A percentile compares a stretch with the other conserved stretches of the same genome.
These are phyloP conservation scores for Diarsia dahlii DNA, from an alignment of 2,888 invertebrate species.

Conservation along the genomic window DNA sequence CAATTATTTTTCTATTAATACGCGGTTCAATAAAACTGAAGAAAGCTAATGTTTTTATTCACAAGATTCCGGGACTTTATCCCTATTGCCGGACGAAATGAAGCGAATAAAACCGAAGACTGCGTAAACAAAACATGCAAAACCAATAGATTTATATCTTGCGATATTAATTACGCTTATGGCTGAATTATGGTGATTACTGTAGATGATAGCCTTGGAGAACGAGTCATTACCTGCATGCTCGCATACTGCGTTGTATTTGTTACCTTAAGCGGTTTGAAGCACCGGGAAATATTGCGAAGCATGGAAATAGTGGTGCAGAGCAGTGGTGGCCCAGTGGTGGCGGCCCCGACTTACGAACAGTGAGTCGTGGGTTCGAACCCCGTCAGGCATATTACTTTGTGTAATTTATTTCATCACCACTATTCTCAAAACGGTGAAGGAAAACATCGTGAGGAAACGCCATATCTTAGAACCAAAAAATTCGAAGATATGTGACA, in stretches of 20 bases:
- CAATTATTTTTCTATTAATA: neutral
- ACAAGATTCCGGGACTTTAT: neutral
- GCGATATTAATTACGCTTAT: slow-evolving; percentile 60
- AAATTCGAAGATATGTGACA: no score
- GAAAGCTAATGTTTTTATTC: neutral
- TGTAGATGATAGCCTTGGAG: slow-evolving; percentile 50
- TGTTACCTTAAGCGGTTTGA: slow-evolving; percentile 33
- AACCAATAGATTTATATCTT: slow-evolving; percentile 59
- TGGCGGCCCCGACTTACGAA: no score
- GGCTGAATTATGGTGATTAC: slow-evolving; percentile 57
- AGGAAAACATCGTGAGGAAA: no score
- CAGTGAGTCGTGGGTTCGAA: no score
- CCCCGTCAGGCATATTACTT: no score
- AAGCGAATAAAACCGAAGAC: slow-evolving; percentile 37
- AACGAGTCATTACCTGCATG: slow-evolving; percentile 51
- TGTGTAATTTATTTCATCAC: no score
- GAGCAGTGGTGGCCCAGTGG: no score
- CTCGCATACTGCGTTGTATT: slow-evolving; percentile 29
- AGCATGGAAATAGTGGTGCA: slow-evolving; percentile 12
- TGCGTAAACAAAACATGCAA: slow-evolving; percentile 41
- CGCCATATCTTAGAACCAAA: no score
- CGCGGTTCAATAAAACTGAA: neutral
- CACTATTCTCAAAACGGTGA: no score
- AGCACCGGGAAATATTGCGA: neutral
- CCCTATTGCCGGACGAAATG: slow-evolving; percentile 21